These are phyloP conservation scores for Stichodactyla helianthus DNA, from an alignment of 64 coral and sea anemone species.

Conservation along the genomic window DNA sequence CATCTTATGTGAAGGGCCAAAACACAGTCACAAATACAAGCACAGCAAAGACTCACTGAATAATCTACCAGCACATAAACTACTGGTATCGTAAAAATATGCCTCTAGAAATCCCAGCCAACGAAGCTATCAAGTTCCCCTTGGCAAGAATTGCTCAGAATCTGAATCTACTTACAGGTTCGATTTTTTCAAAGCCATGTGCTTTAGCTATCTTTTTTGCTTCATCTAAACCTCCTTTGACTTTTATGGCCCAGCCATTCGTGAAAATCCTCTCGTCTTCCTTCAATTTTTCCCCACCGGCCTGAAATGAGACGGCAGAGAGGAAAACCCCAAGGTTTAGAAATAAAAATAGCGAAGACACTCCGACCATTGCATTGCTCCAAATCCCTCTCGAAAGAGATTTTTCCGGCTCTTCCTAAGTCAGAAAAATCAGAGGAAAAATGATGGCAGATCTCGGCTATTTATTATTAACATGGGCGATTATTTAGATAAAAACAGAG, in stretches of 20 bases:
- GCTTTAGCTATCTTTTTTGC: conserved; percentile 82
- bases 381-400: conserved; percentile 33
- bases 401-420: conserved; percentile 47
- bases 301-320: conserved; percentile 31
- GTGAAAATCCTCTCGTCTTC: conserved; percentile 72
- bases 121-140: no score
- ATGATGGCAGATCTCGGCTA: conserved; percentile 51
- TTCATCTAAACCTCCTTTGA: conserved; percentile 70
- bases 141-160: not conserved
- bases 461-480: conserved; percentile 70
- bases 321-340: conserved; percentile 62
- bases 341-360: conserved; percentile 1
- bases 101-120: not conserved
- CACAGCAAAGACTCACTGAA: conserved; percentile 5
- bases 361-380: conserved; percentile 86
- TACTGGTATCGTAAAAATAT: conserved; percentile 18
- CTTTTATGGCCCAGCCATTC: conserved; percentile 94
- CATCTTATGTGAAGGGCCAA: conserved; percentile 22
- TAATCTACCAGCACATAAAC: conserved; percentile 12
- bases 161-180: conserved; percentile 52
- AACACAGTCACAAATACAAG: conserved; percentile 29
- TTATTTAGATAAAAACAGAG: conserved; percentile 56
- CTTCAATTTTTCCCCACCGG: conserved; percentile 33
- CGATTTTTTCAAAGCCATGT: conserved; percentile 93
- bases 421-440: conserved; percentile 57